phyloP scores from a whole-genome alignment of 2,797 vertebrate genomes.

The Smutsia temminckii region DNA sequence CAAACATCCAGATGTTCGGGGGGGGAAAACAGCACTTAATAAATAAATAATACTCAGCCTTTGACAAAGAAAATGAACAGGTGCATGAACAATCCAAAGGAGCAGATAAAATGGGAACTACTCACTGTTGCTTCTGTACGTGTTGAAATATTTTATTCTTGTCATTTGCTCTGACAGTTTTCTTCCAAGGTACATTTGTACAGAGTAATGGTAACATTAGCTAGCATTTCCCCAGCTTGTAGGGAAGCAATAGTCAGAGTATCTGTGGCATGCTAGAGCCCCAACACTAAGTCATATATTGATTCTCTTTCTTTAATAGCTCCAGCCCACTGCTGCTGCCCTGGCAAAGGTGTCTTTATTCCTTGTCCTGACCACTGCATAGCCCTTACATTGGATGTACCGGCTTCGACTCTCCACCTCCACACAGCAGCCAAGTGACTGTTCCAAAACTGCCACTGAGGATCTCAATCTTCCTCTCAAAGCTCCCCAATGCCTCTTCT shows the following conservation, averaged over 20 bases:
- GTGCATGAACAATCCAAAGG: not conserved
- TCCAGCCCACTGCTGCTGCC: not conserved
- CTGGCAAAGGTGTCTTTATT: not conserved
- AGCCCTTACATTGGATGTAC: not conserved
- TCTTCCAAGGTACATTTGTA: not conserved
- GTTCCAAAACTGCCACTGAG: not conserved
- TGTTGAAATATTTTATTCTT: not conserved
- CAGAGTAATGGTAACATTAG: not conserved
- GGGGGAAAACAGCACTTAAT: not conserved
- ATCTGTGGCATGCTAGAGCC: not conserved
- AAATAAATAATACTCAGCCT: slow-evolving; percentile 22
- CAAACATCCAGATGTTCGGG: not conserved
- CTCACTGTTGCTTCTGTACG: not conserved
- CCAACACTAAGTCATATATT: not conserved
- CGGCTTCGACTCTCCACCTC: not conserved
- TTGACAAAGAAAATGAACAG: not conserved
- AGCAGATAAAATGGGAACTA: not conserved
- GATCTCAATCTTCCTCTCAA: not conserved
- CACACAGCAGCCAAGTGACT: not conserved
- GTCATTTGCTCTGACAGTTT: not conserved
- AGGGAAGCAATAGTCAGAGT: not conserved
- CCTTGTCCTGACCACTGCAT: not conserved
- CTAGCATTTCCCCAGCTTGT: not conserved
- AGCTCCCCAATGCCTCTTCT: not conserved
- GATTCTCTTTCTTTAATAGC: not conserved